Percentiles rank a stretch among this genome's conserved stretches.
phyloP scores from a whole-genome alignment of 1,140 invertebrate genomes.

The Caerostris extrusa region DNA sequence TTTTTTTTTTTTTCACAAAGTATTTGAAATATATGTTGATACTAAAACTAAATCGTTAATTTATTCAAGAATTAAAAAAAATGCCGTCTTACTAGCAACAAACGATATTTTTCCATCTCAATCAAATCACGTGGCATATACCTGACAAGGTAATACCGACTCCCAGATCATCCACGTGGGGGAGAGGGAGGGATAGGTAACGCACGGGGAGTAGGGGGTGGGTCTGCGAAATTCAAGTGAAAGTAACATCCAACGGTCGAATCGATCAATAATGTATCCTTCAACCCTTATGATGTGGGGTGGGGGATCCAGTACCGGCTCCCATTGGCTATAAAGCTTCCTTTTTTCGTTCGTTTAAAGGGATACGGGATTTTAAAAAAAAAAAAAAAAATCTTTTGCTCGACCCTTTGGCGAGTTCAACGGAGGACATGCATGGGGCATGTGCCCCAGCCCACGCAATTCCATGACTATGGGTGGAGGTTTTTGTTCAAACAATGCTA shows the following conservation, averaged over 20 bases:
- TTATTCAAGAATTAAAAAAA: no score
- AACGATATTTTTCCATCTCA: no score
- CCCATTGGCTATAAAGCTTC: slow-evolving; percentile 37
- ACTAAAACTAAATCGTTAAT: no score
- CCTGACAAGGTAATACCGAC: slow-evolving; percentile 26
- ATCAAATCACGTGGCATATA: not conserved
- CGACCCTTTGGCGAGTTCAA: slow-evolving; percentile 71
- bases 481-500: slow-evolving; percentile 43
- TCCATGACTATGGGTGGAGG: slow-evolving; percentile 56
- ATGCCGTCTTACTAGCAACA: no score
- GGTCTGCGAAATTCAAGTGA: slow-evolving; percentile 31
- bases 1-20: no score
- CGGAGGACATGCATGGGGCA: slow-evolving; percentile 24
- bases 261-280: slow-evolving; percentile 72
- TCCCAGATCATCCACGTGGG: not conserved
- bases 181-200: not conserved
- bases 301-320: not conserved
- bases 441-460: slow-evolving; percentile 60
- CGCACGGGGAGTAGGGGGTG: not conserved
- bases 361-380: slow-evolving; percentile 48
- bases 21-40: no score
- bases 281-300: slow-evolving; percentile 25
- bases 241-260: slow-evolving; percentile 70
- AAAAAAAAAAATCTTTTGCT: not conserved
- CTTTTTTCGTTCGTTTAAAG: slow-evolving; percentile 43